Evolutionary conservation across 1,140 invertebrate genomes (phyloP), one percentile per base, ranked within the genome.

Genomic region (Meloidogyne hapla): DNA sequence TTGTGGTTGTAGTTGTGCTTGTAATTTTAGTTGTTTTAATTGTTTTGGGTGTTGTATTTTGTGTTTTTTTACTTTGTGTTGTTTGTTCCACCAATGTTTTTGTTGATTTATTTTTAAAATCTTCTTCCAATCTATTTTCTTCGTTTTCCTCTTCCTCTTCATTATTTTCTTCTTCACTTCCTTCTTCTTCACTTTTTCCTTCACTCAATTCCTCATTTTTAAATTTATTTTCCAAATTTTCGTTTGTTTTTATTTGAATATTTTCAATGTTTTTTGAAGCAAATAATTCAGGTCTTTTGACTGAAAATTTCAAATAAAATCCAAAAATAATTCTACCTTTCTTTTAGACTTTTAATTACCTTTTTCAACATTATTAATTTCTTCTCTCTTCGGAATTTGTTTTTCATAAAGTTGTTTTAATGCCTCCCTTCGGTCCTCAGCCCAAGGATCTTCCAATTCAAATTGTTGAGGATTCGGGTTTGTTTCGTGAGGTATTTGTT

Each of bases 341-440:
- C n/a, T n/a, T n/a, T n/a, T n/a, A n/a, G n/a, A n/a, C n/a, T 18
- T 48, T 48, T 18, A 48, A 15, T 18, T 18, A 56, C 25, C 40
- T 26, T 18, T 66, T 61, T 23, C 61, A 28, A 23, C 18, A 15
- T 66, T n/a, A n/a, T n/a, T n/a, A n/a, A n/a, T n/a, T 23, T 74
- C 72, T 23, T 21, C 15, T 65, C 9, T 38, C 25, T 4, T 69
- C 1, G 72, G 28, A 42, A 42, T 67, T n/a, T 73, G 48, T 23
- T 26, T 40, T 6, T 48, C 69, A 72, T 82, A 86, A 9, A 85
- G 68, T 74, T 85, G 84, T 40, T 75, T 74, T 42, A 85, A 33
- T 2, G 84, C 84, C 63, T 83, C 83, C 26, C 69, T 65, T 28
- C 84, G 61, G 67, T 85, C 84, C 12, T 84, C 85, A 33, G 76